Evolutionary conservation across 2,113 vertebrate species (phyloP).

Genomic region (Murina feae): DNA sequence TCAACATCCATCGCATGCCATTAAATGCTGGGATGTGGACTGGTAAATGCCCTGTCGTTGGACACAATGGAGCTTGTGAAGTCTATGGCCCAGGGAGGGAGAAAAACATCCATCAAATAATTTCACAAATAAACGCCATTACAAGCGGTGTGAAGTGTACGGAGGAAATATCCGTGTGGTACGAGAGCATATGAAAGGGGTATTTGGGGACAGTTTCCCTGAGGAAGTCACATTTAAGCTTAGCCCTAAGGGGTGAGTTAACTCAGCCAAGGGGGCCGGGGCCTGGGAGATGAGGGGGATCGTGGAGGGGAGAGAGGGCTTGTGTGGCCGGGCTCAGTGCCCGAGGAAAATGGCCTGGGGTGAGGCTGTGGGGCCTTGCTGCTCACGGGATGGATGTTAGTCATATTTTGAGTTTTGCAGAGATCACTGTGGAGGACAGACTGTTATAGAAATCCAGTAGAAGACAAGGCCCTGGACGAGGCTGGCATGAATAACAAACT

Average conservation of each 20-base stretch:
- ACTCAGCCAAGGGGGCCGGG: background rate
- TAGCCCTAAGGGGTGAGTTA: background rate
- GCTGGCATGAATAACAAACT: background rate
- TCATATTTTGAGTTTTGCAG: background rate
- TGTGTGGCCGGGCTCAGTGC: background rate
- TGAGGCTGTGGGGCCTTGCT: background rate
- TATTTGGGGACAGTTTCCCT: background rate
- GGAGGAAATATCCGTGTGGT: background rate
- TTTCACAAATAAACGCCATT: conserved; percentile 28
- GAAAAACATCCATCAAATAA: conserved; percentile 28
- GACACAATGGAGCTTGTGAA: background rate
- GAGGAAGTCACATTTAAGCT: background rate
- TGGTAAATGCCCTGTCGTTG: background rate
- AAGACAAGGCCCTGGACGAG: background rate
- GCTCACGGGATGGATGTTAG: background rate
- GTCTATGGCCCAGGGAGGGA: background rate
- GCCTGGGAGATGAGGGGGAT: background rate
- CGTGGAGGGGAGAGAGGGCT: background rate
- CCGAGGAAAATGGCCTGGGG: background rate
- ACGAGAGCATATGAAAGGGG: background rate
- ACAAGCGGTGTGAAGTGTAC: background rate
- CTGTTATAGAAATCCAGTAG: background rate
- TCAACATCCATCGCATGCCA: background rate
- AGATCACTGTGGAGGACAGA: background rate
- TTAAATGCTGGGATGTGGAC: background rate